Conservation (phyloP, 2,113 vertebrate genomes). For the Pandion haliaetus region DNA sequence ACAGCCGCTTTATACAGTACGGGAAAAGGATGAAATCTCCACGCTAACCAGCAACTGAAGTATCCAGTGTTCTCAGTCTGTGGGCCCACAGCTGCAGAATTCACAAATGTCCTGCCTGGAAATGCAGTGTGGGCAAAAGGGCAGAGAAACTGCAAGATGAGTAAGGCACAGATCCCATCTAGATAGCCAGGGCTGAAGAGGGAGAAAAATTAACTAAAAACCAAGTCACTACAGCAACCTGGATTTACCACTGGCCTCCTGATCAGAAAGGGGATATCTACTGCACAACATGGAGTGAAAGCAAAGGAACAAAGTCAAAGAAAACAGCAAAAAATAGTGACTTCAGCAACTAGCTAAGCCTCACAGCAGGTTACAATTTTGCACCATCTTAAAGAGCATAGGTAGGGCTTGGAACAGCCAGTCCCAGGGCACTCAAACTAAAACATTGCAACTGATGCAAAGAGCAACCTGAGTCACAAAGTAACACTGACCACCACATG, state of each 20-base stretch:
- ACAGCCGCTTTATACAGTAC: background rate
- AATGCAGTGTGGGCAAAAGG: background rate
- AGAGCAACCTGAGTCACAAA: background rate
- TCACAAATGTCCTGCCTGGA: background rate
- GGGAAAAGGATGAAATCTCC: background rate
- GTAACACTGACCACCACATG: rapidly evolving
- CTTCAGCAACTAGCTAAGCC: background rate
- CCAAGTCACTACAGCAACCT: background rate
- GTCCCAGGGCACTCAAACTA: background rate
- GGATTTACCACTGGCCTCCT: background rate
- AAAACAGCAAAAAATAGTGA: background rate
- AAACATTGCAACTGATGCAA: background rate
- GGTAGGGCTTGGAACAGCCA: background rate
- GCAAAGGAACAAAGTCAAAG: background rate
- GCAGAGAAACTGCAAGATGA: background rate
- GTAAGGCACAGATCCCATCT: background rate
- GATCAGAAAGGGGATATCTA: background rate
- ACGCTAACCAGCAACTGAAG: background rate
- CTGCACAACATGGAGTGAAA: rapidly evolving
- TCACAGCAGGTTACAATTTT: background rate
- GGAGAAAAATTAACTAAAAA: background rate
- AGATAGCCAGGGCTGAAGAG: background rate
- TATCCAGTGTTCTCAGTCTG: background rate
- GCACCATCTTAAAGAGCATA: rapidly evolving
- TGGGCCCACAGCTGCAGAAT: background rate